Percentiles rank a stretch among this genome's conserved stretches.
Evolutionary conservation across 1,140 invertebrate genomes (phyloP).

Genomic region (Yoshiicerus persimilis): DNA sequence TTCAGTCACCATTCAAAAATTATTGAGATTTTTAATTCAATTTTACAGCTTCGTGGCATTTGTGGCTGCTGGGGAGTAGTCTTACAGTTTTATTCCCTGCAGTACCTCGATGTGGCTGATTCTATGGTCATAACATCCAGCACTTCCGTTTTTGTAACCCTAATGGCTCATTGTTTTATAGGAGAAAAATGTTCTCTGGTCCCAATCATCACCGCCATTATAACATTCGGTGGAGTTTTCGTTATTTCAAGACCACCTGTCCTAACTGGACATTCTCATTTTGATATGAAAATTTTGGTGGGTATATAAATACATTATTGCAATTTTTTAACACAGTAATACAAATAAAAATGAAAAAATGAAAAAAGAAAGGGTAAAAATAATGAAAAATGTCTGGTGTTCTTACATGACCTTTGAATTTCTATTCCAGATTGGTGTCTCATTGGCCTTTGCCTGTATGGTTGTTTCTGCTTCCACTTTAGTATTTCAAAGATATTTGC

Average conservation of each 20-base stretch:
- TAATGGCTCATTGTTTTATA: slow-evolving; percentile 36
- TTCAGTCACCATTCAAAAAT: neutral
- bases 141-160: slow-evolving; percentile 28
- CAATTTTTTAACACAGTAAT: neutral
- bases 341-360: neutral
- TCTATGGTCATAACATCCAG: slow-evolving; percentile 30
- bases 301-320: neutral
- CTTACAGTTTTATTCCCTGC: slow-evolving; percentile 26
- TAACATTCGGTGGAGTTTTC: neutral
- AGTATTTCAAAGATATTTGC: slow-evolving; percentile 2
- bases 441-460: neutral
- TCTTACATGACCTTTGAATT: neutral
- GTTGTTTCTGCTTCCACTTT: neutral
- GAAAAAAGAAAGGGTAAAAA: too few species aligned
- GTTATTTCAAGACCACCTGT: slow-evolving; percentile 23
- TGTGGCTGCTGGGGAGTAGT: neutral
- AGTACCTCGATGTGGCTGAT: slow-evolving; percentile 26
- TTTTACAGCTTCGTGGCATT: neutral
- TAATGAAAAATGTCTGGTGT: too few species aligned
- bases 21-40: neutral
- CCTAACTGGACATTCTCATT: neutral
- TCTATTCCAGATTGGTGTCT: neutral
- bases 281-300: neutral
- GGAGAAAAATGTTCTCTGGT: neutral
- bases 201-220: neutral